Conservation (phyloP, 2,113 vertebrate genomes). For the Mastomys natalensis region DNA sequence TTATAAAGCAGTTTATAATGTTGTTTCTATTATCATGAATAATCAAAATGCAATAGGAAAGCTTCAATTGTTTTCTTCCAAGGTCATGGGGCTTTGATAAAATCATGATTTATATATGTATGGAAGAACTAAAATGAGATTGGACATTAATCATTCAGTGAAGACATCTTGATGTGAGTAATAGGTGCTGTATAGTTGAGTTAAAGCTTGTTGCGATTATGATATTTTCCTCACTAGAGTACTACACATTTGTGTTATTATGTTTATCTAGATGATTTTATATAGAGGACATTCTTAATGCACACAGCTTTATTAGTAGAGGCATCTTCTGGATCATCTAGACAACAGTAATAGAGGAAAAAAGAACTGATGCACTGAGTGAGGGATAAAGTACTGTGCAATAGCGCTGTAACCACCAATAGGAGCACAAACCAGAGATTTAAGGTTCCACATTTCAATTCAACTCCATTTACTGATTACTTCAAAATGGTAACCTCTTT, state of each 20-base stretch:
- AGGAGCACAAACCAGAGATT: neutral
- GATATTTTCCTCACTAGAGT: neutral
- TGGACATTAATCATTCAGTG: neutral
- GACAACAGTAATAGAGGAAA: neutral
- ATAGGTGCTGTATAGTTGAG: neutral
- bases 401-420: neutral
- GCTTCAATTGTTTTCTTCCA: neutral
- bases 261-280: neutral
- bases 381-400: fast-evolving
- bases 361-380: neutral
- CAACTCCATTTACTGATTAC: neutral
- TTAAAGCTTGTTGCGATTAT: neutral
- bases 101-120: neutral
- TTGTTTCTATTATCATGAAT: neutral
- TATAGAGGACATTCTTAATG: neutral
- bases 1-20: constrained; percentile 34
- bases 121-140: neutral
- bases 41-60: neutral
- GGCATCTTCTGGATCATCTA: neutral
- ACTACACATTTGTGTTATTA: neutral
- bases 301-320: neutral
- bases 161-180: neutral
- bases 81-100: fast-evolving
- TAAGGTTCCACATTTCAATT: neutral
- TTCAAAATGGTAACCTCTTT: neutral